Conservation (phyloP, 2,888 invertebrate species). For the Alviniconcha strummeri region DNA sequence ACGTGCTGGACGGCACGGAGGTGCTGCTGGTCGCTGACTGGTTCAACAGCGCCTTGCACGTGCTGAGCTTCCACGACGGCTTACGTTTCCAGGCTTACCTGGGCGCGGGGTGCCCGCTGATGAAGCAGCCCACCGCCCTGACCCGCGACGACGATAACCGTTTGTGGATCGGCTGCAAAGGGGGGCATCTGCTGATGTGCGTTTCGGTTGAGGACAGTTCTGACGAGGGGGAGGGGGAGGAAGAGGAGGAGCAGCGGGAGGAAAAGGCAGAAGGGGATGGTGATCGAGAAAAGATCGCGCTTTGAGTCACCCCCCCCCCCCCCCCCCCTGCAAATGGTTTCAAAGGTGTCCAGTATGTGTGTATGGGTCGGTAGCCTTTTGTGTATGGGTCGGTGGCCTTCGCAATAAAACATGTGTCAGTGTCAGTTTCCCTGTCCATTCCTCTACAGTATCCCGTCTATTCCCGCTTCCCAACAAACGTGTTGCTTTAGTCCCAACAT, state of each 20-base stretch:
- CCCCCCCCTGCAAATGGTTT: too few species aligned
- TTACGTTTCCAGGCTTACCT: constrained; percentile 5
- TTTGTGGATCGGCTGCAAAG: constrained; percentile 19
- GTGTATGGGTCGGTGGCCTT: too few species aligned
- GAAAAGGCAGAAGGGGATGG: too few species aligned
- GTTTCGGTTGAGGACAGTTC: neutral
- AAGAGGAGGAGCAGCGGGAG: neutral
- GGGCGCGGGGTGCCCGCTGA: constrained; percentile 5
- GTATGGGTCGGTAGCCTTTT: too few species aligned
- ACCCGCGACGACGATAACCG: neutral
- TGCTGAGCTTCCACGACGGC: neutral
- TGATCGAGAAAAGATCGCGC: too few species aligned
- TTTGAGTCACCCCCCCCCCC: too few species aligned
- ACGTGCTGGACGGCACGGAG: constrained; percentile 13
- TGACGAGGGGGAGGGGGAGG: neutral
- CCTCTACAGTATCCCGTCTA: too few species aligned
- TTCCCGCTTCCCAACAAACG: too few species aligned
- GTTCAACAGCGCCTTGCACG: constrained; percentile 20
- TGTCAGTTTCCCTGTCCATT: too few species aligned
- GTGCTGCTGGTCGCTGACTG: constrained; percentile 24
- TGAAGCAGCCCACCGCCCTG: constrained; percentile 12
- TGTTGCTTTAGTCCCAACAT: too few species aligned
- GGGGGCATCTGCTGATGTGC: constrained; percentile 4
- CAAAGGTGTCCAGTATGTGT: too few species aligned
- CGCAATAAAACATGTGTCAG: too few species aligned